Evolutionary conservation across 2,797 vertebrate genomes (phyloP), one percentile per base, ranked within the genome.

Genomic region (Halcyon leucocephala): DNA sequence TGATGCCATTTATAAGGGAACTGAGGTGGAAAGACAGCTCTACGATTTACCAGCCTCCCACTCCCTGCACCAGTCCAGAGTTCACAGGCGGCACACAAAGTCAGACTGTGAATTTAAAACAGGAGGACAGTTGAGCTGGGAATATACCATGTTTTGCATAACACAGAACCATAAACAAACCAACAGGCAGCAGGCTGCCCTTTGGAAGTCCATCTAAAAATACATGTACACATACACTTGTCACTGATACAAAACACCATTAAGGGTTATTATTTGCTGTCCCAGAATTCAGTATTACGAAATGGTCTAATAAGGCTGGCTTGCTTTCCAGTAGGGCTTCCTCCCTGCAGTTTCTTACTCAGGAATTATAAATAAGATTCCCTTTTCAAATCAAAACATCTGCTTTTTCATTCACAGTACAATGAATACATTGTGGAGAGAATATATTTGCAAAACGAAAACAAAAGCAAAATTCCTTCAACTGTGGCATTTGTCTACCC

Each of bases 171-270:
- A 37, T 28, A 65, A 94, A 64, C 71, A 94, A 79, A 42, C 29
- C 3, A 6, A 49, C 35, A 54, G 0, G 2, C n/a, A 41, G 64
- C 60, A 64, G 49, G 33, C 12, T 44, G 37, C n/a, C 41, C 61
- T 89, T 62, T 21, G 79, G 65, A 88, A 86, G 65, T 31, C 65
- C 46, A 85, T 73, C 72, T 76, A 69, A 95, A 94, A 95, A 90
- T 44, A 90, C 35, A 58, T 0, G 3, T 31, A 57, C 17, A 25
- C 64, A 49, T 14, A 57, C 29, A n/a, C 41, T 54, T 69, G 79
- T 58, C 79, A 54, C 35, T 9, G 62, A 71, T 19, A 55, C 44
- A 77, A 62, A 87, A 95, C 25, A 70, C 20, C 12, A 0, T 1
- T 1, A 9, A 82, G 31, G n/a, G 78, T 76, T 74, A 65, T 8